Percentiles rank a stretch among this genome's conserved stretches.
These are phyloP conservation scores for Harpagoxenus sublaevis DNA, from an alignment of 2,888 invertebrate species.

Conservation along the genomic window DNA sequence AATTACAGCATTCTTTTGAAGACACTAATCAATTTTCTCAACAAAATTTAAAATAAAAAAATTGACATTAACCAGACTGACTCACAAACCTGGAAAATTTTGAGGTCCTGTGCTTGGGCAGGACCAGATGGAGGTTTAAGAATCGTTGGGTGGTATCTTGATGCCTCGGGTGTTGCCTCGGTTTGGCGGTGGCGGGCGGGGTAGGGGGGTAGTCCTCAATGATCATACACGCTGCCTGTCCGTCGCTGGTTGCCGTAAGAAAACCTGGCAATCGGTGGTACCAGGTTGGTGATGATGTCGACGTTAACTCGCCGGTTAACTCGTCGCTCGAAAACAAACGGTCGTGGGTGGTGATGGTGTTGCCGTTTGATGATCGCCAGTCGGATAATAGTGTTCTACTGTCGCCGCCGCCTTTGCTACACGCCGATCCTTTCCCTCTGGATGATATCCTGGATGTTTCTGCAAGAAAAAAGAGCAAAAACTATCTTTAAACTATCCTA, in stretches of 20 bases:
- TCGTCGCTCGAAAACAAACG: slow-evolving; percentile 77
- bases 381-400: slow-evolving; percentile 80
- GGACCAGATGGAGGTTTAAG: slow-evolving; percentile 83
- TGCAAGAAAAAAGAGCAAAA: slow-evolving; percentile 85
- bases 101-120: slow-evolving; percentile 91
- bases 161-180: slow-evolving; percentile 82
- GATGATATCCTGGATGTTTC: slow-evolving; percentile 95
- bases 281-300: slow-evolving; percentile 77
- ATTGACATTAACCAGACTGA: background rate
- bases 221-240: slow-evolving; percentile 86
- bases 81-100: slow-evolving; percentile 92
- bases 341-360: slow-evolving; percentile 81
- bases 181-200: slow-evolving; percentile 82
- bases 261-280: slow-evolving; percentile 76
- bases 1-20: background rate
- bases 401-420: slow-evolving; percentile 84
- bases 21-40: background rate
- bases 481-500: background rate
- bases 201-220: slow-evolving; percentile 85
- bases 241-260: slow-evolving; percentile 83
- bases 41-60: background rate
- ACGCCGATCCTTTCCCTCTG: slow-evolving; percentile 91
- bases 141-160: slow-evolving; percentile 85
- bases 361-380: slow-evolving; percentile 82
- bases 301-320: slow-evolving; percentile 77